Evolutionary conservation across 2,888 invertebrate species (phyloP), one percentile per base, ranked within the genome.

Genomic region (Latheticus oryzae): DNA sequence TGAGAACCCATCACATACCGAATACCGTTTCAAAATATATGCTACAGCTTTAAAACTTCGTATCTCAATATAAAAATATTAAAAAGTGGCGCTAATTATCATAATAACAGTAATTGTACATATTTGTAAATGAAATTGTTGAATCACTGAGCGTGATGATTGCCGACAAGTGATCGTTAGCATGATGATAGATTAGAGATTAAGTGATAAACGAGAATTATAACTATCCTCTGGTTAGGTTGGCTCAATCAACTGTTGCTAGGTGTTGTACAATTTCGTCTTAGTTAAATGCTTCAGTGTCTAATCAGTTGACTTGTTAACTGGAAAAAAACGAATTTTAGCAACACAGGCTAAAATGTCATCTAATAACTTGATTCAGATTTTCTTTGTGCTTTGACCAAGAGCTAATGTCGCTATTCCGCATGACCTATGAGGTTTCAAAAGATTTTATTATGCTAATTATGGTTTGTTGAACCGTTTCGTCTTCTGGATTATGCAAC

Each of bases 131-230:
- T 56, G 58, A 62, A 62, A 62, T 48, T 53, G 62, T 62, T 51
- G 62, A 62, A 53, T 62, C 62, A 58, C 58, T 38, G 30, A 42
- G 42, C 48, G 51, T 60, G 62, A 62, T 60, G 52, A 56, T 58
- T 53, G 53, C 32, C 43, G 54, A 58, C 57, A 54, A 53, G 54
- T 19, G 52, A 48, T 60, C 48, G 58, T 62, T 60, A 60, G 42
- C 48, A 26, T 35, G 57, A 55, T 60, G 59, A 59, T 57, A 59
- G 59, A 57, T 57, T 51, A 21, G 37, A 54, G 50, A 52, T 59
- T 56, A 48, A 42, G 48, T 42, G 54, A 61, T 61, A 58, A 54
- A 35, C n/a, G 33, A 28, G 19, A 26, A 56, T 54, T 54, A 54
- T 56, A 54, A 33, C 24, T 45, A 37, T 30, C 26, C 26, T 30